These are phyloP conservation scores for Aplysina aerophoba DNA, from an alignment of 37 sponge, comb jelly and placozoan species.

Conservation along the genomic window DNA sequence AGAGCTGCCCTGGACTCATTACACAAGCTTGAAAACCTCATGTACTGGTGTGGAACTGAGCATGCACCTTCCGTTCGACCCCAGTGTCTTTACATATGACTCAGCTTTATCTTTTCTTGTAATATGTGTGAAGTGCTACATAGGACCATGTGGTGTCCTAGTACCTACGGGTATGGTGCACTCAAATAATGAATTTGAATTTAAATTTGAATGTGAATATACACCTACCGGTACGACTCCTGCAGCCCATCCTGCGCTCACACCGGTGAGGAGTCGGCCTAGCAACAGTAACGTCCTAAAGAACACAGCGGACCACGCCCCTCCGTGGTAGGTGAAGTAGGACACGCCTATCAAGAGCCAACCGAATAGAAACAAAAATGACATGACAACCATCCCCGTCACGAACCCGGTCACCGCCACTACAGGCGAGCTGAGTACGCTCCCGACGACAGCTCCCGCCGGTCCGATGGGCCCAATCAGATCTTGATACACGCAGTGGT, in stretches of 20 bases:
- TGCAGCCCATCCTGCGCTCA: slow-evolving; percentile 63
- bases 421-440: slow-evolving; percentile 8
- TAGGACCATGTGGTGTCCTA: no score
- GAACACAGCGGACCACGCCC: no score
- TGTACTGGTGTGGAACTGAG: no score
- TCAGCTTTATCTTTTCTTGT: no score
- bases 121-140: no score
- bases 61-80: no score
- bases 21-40: no score
- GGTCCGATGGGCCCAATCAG: slow-evolving; percentile 39
- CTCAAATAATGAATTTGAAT: no score
- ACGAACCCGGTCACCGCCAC: slow-evolving; percentile 43
- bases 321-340: not conserved
- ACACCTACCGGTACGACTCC: slow-evolving; percentile 66
- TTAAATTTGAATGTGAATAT: no score
- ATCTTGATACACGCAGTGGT: slow-evolving; percentile 4
- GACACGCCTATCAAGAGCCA: slow-evolving; percentile 53
- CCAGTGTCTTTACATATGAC: no score
- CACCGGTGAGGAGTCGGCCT: slow-evolving; percentile 68
- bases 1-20: no score
- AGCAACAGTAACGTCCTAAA: slow-evolving; percentile 42
- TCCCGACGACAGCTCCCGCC: slow-evolving; percentile 68
- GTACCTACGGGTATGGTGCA: no score
- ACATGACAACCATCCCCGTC: slow-evolving; percentile 53
- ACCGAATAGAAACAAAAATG: slow-evolving; percentile 40